Evolutionary conservation across 2,888 invertebrate species (phyloP).

Genomic region (Pocota personata): DNA sequence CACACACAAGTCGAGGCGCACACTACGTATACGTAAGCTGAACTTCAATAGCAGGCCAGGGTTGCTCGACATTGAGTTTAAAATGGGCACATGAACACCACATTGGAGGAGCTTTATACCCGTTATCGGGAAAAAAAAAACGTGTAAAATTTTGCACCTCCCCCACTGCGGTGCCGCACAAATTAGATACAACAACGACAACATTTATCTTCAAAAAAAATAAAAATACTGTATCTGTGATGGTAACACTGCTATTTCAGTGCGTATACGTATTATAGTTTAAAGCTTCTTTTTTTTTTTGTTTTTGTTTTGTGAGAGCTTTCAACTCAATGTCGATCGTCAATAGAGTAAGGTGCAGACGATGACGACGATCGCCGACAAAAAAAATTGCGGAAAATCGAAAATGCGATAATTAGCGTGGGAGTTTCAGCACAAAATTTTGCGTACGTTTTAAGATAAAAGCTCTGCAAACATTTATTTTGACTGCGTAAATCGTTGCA

Average conservation of each 20-base stretch:
- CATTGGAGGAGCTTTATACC: slow-evolving; percentile 70
- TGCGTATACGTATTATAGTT: slow-evolving; percentile 34
- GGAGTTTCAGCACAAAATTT: slow-evolving; percentile 42
- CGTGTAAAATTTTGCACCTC: slow-evolving; percentile 61
- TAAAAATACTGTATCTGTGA: neutral
- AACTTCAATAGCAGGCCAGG: slow-evolving; percentile 75
- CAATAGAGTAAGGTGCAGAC: slow-evolving; percentile 35
- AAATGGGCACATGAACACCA: slow-evolving; percentile 74
- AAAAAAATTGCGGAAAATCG: slow-evolving; percentile 20
- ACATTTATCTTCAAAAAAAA: slow-evolving; percentile 18
- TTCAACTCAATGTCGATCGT: slow-evolving; percentile 52
- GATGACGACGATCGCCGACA: neutral
- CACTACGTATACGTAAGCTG: slow-evolving; percentile 63
- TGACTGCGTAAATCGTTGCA: slow-evolving; percentile 35
- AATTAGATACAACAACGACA: slow-evolving; percentile 15
- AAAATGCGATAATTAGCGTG: slow-evolving; percentile 42
- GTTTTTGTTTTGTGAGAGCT: slow-evolving; percentile 32
- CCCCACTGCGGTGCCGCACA: slow-evolving; percentile 6
- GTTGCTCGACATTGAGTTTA: slow-evolving; percentile 74
- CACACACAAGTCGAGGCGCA: slow-evolving; percentile 10
- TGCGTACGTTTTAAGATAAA: slow-evolving; percentile 35
- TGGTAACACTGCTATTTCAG: slow-evolving; percentile 23
- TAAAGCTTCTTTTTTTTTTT: slow-evolving; percentile 28
- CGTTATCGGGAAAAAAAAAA: slow-evolving; percentile 49
- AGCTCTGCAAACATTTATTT: neutral